Percentiles rank a stretch among this genome's conserved stretches.
These are phyloP conservation scores for Riparia riparia DNA, from an alignment of 2,113 vertebrate genomes.

Conservation along the genomic window DNA sequence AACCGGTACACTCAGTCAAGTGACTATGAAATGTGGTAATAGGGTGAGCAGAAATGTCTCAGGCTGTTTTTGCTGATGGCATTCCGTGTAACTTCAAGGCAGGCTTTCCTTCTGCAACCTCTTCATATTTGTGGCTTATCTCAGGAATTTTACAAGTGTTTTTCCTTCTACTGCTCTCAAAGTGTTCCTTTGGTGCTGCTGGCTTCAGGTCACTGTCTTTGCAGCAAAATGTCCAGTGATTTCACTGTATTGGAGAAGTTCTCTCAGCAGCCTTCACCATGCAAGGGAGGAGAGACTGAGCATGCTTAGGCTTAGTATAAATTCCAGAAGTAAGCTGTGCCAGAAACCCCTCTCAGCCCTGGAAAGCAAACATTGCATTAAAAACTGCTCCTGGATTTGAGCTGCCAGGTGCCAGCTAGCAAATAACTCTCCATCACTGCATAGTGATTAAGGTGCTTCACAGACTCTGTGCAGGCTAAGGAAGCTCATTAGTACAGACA, in stretches of 20 bases:
- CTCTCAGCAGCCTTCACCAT: not conserved
- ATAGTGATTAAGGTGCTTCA: not conserved
- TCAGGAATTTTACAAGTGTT: slow-evolving; percentile 38
- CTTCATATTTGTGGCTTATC: slow-evolving; percentile 17
- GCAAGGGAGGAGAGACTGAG: not conserved
- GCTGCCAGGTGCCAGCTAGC: not conserved
- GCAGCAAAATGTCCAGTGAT: not conserved
- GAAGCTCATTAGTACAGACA: not conserved
- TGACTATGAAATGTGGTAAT: not conserved
- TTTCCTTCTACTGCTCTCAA: not conserved
- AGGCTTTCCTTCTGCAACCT: not conserved
- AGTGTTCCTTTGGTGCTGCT: not conserved
- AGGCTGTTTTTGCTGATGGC: not conserved
- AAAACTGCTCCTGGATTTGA: not conserved
- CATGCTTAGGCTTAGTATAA: not conserved
- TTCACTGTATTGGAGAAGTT: not conserved
- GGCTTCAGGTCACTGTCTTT: not conserved
- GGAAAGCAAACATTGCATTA: not conserved
- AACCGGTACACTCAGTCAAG: not conserved
- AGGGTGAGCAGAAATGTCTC: not conserved
- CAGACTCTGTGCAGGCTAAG: accelerated
- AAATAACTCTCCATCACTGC: not conserved
- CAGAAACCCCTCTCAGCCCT: not conserved
- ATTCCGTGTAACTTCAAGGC: not conserved
- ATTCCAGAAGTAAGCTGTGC: not conserved